Percentiles rank a stretch among this genome's conserved stretches.
phyloP scores from a whole-genome alignment of 2,113 vertebrate species.

The Anguilla japonica region DNA sequence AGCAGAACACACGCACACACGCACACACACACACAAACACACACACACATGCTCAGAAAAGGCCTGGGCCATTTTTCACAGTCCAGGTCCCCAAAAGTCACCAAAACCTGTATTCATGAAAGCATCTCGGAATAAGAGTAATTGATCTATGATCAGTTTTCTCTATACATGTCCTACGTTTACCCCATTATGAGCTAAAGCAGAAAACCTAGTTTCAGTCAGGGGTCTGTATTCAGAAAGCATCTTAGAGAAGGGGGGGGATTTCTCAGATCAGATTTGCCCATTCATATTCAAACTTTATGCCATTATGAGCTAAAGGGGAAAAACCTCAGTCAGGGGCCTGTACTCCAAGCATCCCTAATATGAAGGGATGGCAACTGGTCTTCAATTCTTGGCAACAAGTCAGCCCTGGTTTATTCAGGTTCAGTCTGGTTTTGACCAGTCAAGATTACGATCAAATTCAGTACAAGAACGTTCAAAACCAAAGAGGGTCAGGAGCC shows the following conservation, averaged over 20 bases:
- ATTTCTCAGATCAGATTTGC: not conserved
- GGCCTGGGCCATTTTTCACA: too few species aligned
- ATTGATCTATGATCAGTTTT: not conserved
- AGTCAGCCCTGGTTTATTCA: not conserved
- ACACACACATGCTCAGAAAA: too few species aligned
- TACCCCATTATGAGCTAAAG: not conserved
- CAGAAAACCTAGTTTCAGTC: not conserved
- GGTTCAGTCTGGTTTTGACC: not conserved
- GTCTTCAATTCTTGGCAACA: not conserved
- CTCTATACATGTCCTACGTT: not conserved
- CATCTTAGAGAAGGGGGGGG: not conserved
- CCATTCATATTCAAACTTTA: not conserved
- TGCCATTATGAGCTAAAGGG: not conserved
- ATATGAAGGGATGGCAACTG: not conserved
- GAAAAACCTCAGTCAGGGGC: too few species aligned
- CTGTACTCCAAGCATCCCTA: too few species aligned
- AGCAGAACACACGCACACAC: not conserved
- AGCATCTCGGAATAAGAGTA: not conserved
- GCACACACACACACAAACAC: too few species aligned
- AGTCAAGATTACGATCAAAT: not conserved
- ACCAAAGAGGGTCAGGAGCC: too few species aligned
- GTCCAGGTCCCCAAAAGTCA: too few species aligned
- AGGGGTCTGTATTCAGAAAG: not conserved
- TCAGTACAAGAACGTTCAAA: not conserved
- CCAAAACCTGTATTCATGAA: not conserved